Percentiles rank a stretch among this genome's conserved stretches.
phyloP scores from a whole-genome alignment of 2,888 invertebrate genomes.

The Pandemis cinnamomeana region DNA sequence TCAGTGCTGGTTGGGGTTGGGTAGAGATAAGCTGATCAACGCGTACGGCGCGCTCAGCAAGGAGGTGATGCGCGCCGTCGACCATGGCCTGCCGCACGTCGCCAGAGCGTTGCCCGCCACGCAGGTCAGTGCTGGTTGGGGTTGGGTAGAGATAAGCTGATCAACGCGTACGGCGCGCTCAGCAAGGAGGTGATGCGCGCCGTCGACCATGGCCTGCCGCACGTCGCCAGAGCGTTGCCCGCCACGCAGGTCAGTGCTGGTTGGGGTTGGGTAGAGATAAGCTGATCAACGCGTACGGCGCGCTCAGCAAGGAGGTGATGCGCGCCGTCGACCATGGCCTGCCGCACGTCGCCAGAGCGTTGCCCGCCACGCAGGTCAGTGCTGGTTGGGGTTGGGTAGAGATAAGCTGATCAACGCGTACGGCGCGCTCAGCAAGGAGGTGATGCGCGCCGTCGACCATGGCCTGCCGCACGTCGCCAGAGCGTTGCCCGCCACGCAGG shows the following conservation, averaged over 20 bases:
- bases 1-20: slow-evolving; percentile 35
- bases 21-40: slow-evolving; percentile 89
- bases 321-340: slow-evolving; percentile 94
- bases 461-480: slow-evolving; percentile 90
- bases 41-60: slow-evolving; percentile 90
- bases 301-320: slow-evolving; percentile 88
- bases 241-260: slow-evolving; percentile 84
- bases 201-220: slow-evolving; percentile 92
- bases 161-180: slow-evolving; percentile 91
- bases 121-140: slow-evolving; percentile 66
- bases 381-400: no score
- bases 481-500: slow-evolving; percentile 91
- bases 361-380: slow-evolving; percentile 89
- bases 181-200: slow-evolving; percentile 91
- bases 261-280: slow-evolving; percentile 65
- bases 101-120: slow-evolving; percentile 93
- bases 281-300: slow-evolving; percentile 94
- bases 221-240: slow-evolving; percentile 91
- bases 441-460: slow-evolving; percentile 93
- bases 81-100: slow-evolving; percentile 90
- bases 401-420: slow-evolving; percentile 95
- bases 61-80: slow-evolving; percentile 93
- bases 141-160: slow-evolving; percentile 85
- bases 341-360: slow-evolving; percentile 89
- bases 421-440: slow-evolving; percentile 88